Evolutionary conservation across 30 jellyfish, hydroid and myxozoan species (phyloP), one percentile per base, ranked within the genome.

Genomic region (Aurelia sp.): DNA sequence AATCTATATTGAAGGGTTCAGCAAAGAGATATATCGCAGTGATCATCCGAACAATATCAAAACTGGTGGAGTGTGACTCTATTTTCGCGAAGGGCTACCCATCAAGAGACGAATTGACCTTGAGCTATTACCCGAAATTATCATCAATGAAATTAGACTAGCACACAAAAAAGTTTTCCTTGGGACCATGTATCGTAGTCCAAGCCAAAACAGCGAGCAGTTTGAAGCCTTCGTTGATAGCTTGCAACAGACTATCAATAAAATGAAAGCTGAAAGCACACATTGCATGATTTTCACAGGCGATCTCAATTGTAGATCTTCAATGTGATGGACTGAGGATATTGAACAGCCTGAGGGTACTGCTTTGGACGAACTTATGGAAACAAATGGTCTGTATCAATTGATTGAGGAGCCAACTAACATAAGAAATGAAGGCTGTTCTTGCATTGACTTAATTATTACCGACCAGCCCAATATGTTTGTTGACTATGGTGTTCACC

Each of bases 291-390:
- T 79, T 21, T 51, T 79, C 62, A 64, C 74, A 79, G 81, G 89
- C 33, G 33, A 27, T 27, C 33, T 27, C 33, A 27, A 27, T 27
- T 27, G 33, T 27, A 27, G 33, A 27, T 79, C 90, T 33, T 67
- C 90, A 37, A 65, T 64, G 74, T 79, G 90, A 82, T 79, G 90
- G 90, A 37, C 73, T 33, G 82, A 64, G 64, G 90, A 63, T 79
- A 51, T 62, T 65, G 82, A 79, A 31, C 82, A 66, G 58, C 31
- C 86, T 51, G 58, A 75, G 53, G 53, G 33, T 27, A 27, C 33
- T 27, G 33, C 33, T 27, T 27, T 27, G 33, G 33, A 27, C 33
- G 33, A 27, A 27, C 33, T 27, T 27, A 27, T 27, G 33, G 33
- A 27, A 27, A 27, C 33, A 27, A 27, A 27, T 27, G 33, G 33